Conservation (phyloP, 1,140 invertebrate genomes). For the Acyrthosiphon pisum region DNA sequence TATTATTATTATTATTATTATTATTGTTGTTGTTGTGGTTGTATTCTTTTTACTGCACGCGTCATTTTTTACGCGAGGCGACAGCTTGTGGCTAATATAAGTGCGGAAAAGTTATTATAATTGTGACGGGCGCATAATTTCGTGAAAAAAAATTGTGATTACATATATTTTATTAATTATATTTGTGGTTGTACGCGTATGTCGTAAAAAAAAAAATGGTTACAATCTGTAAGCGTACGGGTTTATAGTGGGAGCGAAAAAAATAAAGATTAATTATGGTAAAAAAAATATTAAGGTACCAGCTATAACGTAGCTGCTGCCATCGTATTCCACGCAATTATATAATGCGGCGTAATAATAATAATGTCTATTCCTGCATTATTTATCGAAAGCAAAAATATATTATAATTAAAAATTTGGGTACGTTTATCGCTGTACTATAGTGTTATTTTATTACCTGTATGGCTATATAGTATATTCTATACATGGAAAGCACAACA, state of each 20-base stretch:
- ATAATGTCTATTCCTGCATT: neutral
- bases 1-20: neutral
- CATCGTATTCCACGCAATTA: neutral
- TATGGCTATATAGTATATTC: neutral
- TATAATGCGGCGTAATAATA: neutral
- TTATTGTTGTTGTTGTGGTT: neutral
- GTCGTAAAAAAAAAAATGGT: neutral
- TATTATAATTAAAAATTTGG: neutral
- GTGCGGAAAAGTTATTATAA: neutral
- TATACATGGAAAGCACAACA: neutral
- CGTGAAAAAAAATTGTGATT: neutral
- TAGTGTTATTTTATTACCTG: neutral
- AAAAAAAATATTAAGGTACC: neutral
- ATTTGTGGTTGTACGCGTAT: neutral
- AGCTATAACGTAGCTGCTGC: too few species aligned
- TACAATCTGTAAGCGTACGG: neutral
- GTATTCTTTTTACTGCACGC: neutral
- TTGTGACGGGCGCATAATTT: neutral
- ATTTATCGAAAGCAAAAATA: neutral
- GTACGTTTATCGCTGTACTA: neutral
- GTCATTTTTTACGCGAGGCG: neutral
- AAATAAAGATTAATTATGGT: conserved; percentile 3
- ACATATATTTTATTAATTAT: neutral
- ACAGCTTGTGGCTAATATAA: neutral
- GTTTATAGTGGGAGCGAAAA: neutral